Evolutionary conservation across 2,888 invertebrate species (phyloP).

Genomic region (Periphyllus acericola): DNA sequence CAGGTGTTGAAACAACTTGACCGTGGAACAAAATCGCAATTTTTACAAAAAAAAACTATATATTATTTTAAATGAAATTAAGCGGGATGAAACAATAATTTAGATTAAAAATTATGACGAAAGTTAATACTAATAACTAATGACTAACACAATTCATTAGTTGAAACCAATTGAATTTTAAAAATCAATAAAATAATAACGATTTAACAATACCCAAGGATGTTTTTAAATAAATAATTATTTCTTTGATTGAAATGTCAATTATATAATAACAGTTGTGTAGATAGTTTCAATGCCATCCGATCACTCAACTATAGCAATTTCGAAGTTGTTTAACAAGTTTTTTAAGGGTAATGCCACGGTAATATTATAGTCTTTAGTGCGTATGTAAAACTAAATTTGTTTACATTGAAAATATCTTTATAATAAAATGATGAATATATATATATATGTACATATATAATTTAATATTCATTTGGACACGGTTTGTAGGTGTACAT

Average conservation of each 20-base stretch:
- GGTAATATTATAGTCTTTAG: constrained; percentile 2
- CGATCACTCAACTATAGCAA: constrained; percentile 13
- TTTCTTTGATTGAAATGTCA: neutral
- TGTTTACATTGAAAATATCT: constrained; percentile 23
- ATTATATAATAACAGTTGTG: neutral
- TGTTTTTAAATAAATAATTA: neutral
- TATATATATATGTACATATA: neutral
- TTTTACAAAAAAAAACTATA: neutral
- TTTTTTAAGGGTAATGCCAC: neutral
- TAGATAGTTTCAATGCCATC: constrained; percentile 6
- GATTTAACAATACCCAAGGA: neutral
- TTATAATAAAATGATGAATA: neutral
- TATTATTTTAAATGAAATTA: neutral
- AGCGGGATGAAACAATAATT: neutral
- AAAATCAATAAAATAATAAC: neutral
- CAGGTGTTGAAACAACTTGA: constrained; percentile 40
- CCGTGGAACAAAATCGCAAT: constrained; percentile 28
- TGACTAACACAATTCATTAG: too few species aligned
- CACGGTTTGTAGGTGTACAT: constrained; percentile 30
- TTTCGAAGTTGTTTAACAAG: neutral
- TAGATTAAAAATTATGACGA: neutral
- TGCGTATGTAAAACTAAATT: neutral
- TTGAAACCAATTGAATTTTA: neutral
- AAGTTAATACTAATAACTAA: neutral
- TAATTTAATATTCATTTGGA: constrained; percentile 48